Base-by-base conservation (phyloP, 2,888 invertebrate species). In the Drosophila neutralis region DNA sequence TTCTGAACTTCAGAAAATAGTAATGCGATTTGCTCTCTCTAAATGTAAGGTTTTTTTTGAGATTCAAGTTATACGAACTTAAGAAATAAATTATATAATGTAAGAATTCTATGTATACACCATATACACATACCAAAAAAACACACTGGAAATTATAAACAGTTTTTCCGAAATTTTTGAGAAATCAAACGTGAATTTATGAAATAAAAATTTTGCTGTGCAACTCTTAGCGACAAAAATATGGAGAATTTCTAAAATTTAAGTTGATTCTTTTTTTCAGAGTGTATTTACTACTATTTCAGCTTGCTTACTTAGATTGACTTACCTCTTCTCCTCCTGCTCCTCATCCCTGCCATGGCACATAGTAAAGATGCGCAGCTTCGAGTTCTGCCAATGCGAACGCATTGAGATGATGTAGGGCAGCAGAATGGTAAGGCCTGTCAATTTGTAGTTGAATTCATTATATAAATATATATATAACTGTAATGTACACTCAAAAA, bases 351-450 rank as follows among this genome's bases (percentile, higher is more conserved):
- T 95, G 77, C 96, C 95, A 92, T 97, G 97, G 63, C 96, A 95
- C 88, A 98, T 94, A n/a, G 97, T 97, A 92, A 97, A 97, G 49
- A 97, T 95, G 63, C 97, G 93, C 88, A 97, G 94, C 91, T 96
- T 96, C 92, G 97, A 97, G 85, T 95, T 94, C 61, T 95, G 94
- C 97, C 97, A 97, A 84, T 95, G 94, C 11, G 95, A 95, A 78
- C 97, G 95, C 83, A 96, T 96, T 58, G 96, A 96, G 78, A 98
- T 95, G 80, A 98, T 97, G 93, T 98, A 97, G 0, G 97, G 97
- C 81, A 98, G 93, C 70, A 98, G 94, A 92, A 98, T 96, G 3
- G 97, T 97, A 51, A 98, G 94, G 60, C 92, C 92, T 92, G 49
- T 0, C 2, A 35, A 53, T 21, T 6, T 0, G 21, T 10, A 61